Base-by-base conservation (phyloP, 2,797 vertebrate genomes). In the Erithacus rubecula region DNA sequence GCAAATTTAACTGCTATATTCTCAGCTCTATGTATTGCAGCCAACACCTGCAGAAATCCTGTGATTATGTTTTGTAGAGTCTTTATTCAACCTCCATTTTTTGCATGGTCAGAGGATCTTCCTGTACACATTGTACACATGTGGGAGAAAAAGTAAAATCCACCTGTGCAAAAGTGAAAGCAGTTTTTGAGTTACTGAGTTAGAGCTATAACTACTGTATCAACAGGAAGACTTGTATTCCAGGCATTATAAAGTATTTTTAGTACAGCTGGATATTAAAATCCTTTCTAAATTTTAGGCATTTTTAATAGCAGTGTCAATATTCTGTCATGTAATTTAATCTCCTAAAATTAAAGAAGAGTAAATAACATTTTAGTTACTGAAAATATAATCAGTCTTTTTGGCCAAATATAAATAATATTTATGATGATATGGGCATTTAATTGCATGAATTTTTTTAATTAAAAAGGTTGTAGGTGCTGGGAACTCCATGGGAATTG, bases 391-490 rank as follows among this genome's bases (percentile, higher is more conserved):
- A 95, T 95, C 96, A 95, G 93, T 96, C 80, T 93, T 90, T 96
- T 96, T 94, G 88, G 85, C 92, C 82, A 94, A 98, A 98, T 91
- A 91, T 97, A 97, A 98, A 98, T 97, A 97, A 98, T 98, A 98
- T 75, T 98, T 98, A 98, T 96, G 94, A 92, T 44, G 11, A 53
- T 53, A 76, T 30, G 49, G 44, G 26, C 71, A 83, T 83, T 95
- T 93, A 86, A 77, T 87, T 89, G 53, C 77, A 95, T 90, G 94
- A 97, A 94, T 37, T 96, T 97, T 97, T 98, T 98, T 98, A 98
- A 98, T 98, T 98, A 98, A 92, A 96, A 94, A 97, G 83, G 94
- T 94, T 96, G 98, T 94, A 97, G 96, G 84, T 97, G 96, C 94
- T 68, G 94, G 95, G 97, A 98, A 98, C 97, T 78, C 94, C 77